Evolutionary conservation across 2,888 invertebrate genomes (phyloP).

Genomic region (Lasiommata megera): DNA sequence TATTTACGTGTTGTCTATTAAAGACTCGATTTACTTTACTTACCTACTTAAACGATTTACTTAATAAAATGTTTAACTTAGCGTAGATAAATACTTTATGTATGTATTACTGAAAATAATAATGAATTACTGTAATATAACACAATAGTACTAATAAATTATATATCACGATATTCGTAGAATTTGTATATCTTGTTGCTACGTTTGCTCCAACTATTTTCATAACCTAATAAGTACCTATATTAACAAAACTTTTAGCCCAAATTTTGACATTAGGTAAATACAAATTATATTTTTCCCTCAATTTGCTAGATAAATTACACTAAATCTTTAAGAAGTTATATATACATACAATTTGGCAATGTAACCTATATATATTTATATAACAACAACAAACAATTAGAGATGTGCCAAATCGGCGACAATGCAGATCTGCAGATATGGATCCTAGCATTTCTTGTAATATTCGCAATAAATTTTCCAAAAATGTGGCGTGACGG

Average conservation of each 20-base stretch:
- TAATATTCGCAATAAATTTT: too few species aligned
- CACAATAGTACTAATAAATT: slow-evolving; percentile 26
- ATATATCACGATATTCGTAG: slow-evolving; percentile 30
- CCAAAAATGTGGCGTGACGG: too few species aligned
- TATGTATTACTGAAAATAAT: slow-evolving; percentile 21
- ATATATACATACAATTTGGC: background rate
- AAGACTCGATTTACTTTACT: slow-evolving; percentile 25
- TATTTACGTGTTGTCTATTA: slow-evolving; percentile 9
- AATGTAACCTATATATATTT: background rate
- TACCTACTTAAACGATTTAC: too few species aligned
- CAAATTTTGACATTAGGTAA: slow-evolving; percentile 20
- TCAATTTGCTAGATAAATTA: slow-evolving; percentile 1
- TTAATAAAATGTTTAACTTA: slow-evolving; percentile 30
- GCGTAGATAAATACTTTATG: slow-evolving; percentile 27
- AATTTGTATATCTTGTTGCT: slow-evolving; percentile 34
- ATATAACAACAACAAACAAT: background rate
- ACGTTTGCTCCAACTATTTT: slow-evolving; percentile 24
- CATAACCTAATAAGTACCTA: slow-evolving; percentile 12
- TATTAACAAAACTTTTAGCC: slow-evolving; percentile 23
- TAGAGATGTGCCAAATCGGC: background rate
- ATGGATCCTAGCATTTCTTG: background rate
- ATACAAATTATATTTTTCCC: slow-evolving; percentile 17
- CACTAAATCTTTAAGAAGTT: background rate
- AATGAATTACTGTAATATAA: slow-evolving; percentile 30
- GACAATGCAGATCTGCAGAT: background rate